phyloP scores from a whole-genome alignment of 2,797 vertebrate species.

The Muscicapa striata region DNA sequence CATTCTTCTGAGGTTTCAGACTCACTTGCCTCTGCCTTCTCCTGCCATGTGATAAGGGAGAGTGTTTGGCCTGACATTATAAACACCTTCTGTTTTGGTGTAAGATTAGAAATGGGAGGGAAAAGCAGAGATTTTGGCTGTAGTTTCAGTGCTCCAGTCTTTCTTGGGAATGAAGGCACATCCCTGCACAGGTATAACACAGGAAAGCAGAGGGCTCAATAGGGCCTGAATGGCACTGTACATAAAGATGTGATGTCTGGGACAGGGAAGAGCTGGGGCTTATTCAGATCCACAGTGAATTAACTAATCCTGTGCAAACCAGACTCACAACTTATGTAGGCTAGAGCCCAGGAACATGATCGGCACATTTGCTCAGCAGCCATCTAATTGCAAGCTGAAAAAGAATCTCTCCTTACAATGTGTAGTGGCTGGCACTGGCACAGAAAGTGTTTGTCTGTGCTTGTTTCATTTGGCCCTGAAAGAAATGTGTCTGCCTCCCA shows the following conservation, averaged over 20 bases:
- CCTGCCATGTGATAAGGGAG: neutral
- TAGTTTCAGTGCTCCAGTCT: neutral
- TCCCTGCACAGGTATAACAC: neutral
- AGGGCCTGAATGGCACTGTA: neutral
- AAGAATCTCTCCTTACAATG: neutral
- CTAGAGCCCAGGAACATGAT: neutral
- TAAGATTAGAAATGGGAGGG: neutral
- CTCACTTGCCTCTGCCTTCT: neutral
- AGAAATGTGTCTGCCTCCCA: neutral
- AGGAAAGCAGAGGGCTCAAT: neutral
- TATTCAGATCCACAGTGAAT: neutral
- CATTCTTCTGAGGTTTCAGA: neutral
- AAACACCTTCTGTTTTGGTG: neutral
- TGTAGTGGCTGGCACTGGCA: neutral
- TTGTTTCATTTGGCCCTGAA: neutral
- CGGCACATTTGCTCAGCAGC: neutral
- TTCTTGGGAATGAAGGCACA: neutral
- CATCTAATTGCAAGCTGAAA: neutral
- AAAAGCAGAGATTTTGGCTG: neutral
- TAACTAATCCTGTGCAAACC: neutral
- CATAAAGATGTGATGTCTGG: neutral
- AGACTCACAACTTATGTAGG: neutral
- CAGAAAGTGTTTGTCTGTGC: neutral
- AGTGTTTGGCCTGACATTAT: neutral
- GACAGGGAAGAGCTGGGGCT: neutral